Percentiles rank a stretch among this genome's conserved stretches.
These are phyloP conservation scores for Myotis daubentonii DNA, from an alignment of 2,797 vertebrate genomes.

Conservation along the genomic window DNA sequence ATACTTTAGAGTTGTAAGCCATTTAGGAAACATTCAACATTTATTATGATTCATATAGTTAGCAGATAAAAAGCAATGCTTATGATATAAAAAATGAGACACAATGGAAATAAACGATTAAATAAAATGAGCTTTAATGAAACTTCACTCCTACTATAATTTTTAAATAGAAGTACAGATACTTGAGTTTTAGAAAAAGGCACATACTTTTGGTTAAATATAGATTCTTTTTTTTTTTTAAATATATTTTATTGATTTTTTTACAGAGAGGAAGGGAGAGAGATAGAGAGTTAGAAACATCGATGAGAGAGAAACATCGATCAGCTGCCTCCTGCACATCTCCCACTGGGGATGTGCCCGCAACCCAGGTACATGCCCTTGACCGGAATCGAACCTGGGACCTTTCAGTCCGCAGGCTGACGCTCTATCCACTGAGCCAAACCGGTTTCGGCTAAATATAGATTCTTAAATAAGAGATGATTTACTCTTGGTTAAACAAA, in stretches of 20 bases:
- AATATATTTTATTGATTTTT: too few species aligned
- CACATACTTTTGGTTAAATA: not conserved
- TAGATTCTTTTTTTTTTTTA: too few species aligned
- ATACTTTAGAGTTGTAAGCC: conserved; percentile 36
- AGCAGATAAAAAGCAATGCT: not conserved
- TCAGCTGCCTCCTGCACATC: too few species aligned
- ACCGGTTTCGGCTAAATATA: conserved; percentile 18
- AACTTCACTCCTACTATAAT: conserved; percentile 44
- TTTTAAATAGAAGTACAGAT: not conserved
- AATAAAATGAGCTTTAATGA: conserved; percentile 38
- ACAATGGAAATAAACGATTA: conserved; percentile 29
- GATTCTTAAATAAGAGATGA: conserved; percentile 21
- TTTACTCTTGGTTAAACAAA: not conserved
- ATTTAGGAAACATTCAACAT: conserved; percentile 14
- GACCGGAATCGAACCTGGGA: too few species aligned
- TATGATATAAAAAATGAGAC: conserved; percentile 43
- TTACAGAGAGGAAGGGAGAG: too few species aligned
- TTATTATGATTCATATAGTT: not conserved
- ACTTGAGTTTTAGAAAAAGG: not conserved
- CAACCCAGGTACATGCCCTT: too few species aligned
- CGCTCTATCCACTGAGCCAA: too few species aligned
- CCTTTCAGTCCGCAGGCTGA: too few species aligned
- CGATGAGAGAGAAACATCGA: too few species aligned
- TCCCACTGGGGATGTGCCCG: too few species aligned
- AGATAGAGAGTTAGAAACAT: too few species aligned